A percentile compares a stretch with the other conserved stretches of the same genome.
Conservation (phyloP, 2,888 invertebrate species). For the Azorinus chamasolen region DNA sequence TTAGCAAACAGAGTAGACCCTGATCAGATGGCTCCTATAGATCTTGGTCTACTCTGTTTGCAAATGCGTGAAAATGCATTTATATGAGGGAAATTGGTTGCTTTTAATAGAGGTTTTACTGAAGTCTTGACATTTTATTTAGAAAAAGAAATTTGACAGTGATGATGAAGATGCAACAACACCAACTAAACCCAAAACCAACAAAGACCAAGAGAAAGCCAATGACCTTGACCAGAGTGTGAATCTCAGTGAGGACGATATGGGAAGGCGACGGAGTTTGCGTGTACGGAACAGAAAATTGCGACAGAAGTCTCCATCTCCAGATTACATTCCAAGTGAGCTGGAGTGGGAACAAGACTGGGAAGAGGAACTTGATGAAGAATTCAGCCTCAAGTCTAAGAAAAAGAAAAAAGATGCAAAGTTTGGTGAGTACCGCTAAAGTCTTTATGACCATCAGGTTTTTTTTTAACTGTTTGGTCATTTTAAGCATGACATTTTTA, state of each 20-base stretch:
- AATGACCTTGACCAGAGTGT: background rate
- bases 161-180: background rate
- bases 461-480: too few relatives aligned
- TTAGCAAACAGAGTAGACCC: too few relatives aligned
- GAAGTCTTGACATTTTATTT: too few relatives aligned
- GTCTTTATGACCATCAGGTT: too few relatives aligned
- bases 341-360: conserved; percentile 45
- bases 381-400: conserved; percentile 52
- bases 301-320: conserved; percentile 58
- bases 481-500: too few relatives aligned
- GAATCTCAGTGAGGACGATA: conserved; percentile 51
- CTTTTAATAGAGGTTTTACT: too few relatives aligned
- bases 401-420: conserved; percentile 29
- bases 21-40: too few relatives aligned
- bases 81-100: too few relatives aligned
- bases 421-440: too few relatives aligned
- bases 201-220: conserved; percentile 19
- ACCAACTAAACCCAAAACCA: conserved; percentile 13
- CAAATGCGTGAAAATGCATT: too few relatives aligned
- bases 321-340: conserved; percentile 57
- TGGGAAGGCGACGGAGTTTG: conserved; percentile 62
- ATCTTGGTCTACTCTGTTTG: too few relatives aligned
- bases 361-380: conserved; percentile 60
- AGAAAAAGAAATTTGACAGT: conserved; percentile 45
- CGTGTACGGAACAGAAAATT: conserved; percentile 59